phyloP scores from a whole-genome alignment of 1,140 invertebrate genomes.

The Sinonovacula constricta region DNA sequence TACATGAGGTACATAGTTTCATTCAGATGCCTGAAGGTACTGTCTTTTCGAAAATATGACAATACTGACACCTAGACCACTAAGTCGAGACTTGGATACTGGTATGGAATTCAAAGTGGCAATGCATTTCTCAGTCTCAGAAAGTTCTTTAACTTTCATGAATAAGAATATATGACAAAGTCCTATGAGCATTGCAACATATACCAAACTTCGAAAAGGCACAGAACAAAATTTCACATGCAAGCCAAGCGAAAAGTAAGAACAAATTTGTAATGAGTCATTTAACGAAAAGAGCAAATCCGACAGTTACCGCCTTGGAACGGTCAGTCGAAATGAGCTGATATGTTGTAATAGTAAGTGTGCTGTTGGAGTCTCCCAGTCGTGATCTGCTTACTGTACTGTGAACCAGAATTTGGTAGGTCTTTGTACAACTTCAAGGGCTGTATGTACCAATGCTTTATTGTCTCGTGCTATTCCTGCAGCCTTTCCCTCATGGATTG shows the following conservation, averaged over 20 bases:
- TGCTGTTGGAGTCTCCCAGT: slow-evolving; percentile 20
- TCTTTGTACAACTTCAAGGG: slow-evolving; percentile 26
- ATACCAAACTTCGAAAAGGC: too few relatives aligned
- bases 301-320: too few relatives aligned
- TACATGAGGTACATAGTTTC: slow-evolving; percentile 22
- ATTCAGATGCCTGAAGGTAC: slow-evolving; percentile 34
- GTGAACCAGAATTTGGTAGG: slow-evolving; percentile 22
- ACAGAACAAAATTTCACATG: too few relatives aligned
- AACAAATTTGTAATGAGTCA: too few relatives aligned
- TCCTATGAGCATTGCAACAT: too few relatives aligned
- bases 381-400: slow-evolving; percentile 19
- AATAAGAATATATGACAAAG: too few relatives aligned
- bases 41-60: slow-evolving; percentile 18
- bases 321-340: too few relatives aligned
- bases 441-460: slow-evolving; percentile 30
- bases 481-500: not conserved
- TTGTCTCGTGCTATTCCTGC: slow-evolving; percentile 13
- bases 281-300: too few relatives aligned
- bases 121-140: not conserved
- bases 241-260: too few relatives aligned
- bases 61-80: not conserved
- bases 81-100: not conserved
- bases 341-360: slow-evolving; percentile 18
- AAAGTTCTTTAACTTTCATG: slow-evolving; percentile 6
- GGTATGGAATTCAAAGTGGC: too few relatives aligned